Evolutionary conservation across 2,797 vertebrate genomes (phyloP), one percentile per base, ranked within the genome.

Genomic region (Phylloscopus collybita): DNA sequence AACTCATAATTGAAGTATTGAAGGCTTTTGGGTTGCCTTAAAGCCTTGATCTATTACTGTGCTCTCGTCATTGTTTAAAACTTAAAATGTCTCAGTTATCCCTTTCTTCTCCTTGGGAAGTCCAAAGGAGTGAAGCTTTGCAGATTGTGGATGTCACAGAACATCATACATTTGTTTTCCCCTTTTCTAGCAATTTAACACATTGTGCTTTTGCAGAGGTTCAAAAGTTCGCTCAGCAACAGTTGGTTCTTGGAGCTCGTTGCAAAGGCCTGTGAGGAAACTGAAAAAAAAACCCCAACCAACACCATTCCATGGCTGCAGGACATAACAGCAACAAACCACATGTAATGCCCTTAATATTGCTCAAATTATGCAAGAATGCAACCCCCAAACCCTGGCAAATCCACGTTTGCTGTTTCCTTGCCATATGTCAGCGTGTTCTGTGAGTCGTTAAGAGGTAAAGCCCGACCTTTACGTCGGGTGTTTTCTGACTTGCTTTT

Each of bases 31-130:
- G 19, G 65, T 57, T 67, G 36, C 75, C 59, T 67, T 56, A 61
- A 51, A 49, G 22, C 79, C 80, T 91, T 66, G 51, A 95, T 88
- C 59, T 88, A 32, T 92, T 65, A 27, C 76, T 30, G 40, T 25
- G 59, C 73, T 92, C 1, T 92, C 1, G 1, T 75, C 56, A 86
- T 61, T 65, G 76, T 93, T 95, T 95, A 69, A 84, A 93, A 29
- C 25, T 86, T 65, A 65, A 93, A 95, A 73, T 5, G 3, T 84
- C 51, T 83, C 73, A 44, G 76, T 54, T 56, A 69, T 70, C 82
- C 93, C 86, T 95, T 97, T 96, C 82, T 94, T 97, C 93, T 97
- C 36, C 83, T 90, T 94, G 92, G 92, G 95, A 94, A 95, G 92
- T 91, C 96, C 96, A 91, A 86, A 90, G 88, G 50, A 91, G 70